Conservation (phyloP, 1,140 invertebrate genomes). For the Calosoma granatense region DNA sequence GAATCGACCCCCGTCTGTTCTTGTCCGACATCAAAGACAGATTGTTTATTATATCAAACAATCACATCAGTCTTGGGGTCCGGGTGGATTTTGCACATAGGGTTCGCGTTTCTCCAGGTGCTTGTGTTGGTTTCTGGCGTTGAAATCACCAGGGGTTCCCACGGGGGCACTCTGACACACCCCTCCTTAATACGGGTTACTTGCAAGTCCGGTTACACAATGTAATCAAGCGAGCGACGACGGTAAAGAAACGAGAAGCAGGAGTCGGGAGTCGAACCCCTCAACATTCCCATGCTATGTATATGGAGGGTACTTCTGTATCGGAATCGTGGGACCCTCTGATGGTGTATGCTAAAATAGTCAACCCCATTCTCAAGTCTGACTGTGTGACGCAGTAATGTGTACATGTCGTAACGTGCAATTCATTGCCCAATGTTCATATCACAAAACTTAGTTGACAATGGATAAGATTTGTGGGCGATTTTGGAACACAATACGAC, state of each 20-base stretch:
- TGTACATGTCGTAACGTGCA: not conserved
- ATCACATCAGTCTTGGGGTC: not conserved
- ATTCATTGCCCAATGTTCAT: not conserved
- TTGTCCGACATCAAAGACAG: constrained; percentile 4
- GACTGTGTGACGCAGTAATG: not conserved
- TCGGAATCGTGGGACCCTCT: not conserved
- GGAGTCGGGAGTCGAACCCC: not conserved
- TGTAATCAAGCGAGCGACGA: not conserved
- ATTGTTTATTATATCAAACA: constrained; percentile 8
- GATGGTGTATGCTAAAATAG: not conserved
- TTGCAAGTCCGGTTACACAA: constrained; percentile 2
- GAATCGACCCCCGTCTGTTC: not conserved
- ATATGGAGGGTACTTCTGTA: no score
- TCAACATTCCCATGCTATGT: not conserved
- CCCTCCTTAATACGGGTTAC: not conserved
- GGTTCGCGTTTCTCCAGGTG: not conserved
- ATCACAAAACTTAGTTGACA: no score
- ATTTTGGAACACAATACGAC: no score
- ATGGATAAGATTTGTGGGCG: not conserved
- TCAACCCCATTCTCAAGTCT: not conserved
- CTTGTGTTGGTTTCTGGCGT: not conserved
- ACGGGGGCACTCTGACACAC: not conserved
- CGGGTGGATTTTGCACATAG: not conserved
- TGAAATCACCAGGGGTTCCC: not conserved
- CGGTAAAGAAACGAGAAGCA: not conserved